phyloP scores from a whole-genome alignment of 2,888 invertebrate species.

The Phengaris alcon region DNA sequence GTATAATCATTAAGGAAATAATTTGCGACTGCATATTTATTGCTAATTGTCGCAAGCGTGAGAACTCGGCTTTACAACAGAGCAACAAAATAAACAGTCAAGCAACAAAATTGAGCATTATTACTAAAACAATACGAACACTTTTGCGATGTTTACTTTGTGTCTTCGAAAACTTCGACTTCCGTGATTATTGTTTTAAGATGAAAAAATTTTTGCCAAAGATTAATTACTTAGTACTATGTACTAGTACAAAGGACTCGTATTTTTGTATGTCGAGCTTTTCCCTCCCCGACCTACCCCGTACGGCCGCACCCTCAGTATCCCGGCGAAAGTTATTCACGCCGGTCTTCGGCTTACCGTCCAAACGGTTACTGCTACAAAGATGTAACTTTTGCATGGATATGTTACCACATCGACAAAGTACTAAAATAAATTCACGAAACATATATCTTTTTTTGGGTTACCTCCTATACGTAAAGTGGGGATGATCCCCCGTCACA shows the following conservation, averaged over 20 bases:
- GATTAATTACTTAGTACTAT: neutral
- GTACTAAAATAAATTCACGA: too few relatives aligned
- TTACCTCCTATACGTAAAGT: too few relatives aligned
- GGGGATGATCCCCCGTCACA: too few relatives aligned
- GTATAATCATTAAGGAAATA: slow-evolving; percentile 8
- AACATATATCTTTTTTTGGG: too few relatives aligned
- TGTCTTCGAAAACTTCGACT: neutral
- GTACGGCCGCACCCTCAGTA: too few relatives aligned
- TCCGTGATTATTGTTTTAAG: slow-evolving; percentile 6
- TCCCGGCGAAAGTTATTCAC: too few relatives aligned
- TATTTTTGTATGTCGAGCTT: neutral
- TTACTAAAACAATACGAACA: neutral
- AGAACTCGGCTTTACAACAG: neutral
- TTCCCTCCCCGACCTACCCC: neutral
- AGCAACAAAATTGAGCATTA: neutral
- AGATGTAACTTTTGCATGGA: too few relatives aligned
- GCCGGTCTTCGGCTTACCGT: too few relatives aligned
- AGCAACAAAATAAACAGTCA: neutral
- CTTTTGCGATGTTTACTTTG: neutral
- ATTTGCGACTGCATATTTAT: slow-evolving; percentile 21
- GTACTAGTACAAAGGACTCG: neutral
- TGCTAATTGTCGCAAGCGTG: slow-evolving; percentile 20
- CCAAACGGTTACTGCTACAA: too few relatives aligned
- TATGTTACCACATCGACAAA: too few relatives aligned
- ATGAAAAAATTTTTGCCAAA: neutral